These are phyloP conservation scores for Callaeas wilsoni DNA, from an alignment of 2,113 vertebrate species.

Conservation along the genomic window DNA sequence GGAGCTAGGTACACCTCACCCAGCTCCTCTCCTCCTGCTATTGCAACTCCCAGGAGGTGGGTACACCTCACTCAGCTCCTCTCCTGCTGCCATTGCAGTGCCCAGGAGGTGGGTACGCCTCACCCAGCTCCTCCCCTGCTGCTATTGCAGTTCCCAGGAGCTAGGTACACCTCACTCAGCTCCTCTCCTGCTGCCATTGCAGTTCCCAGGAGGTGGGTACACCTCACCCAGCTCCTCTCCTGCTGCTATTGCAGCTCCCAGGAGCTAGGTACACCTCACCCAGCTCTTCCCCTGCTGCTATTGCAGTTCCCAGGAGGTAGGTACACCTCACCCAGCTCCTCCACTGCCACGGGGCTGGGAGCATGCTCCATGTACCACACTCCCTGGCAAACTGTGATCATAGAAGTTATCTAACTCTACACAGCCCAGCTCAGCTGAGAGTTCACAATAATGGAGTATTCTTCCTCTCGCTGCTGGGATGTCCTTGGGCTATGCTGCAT, in stretches of 20 bases:
- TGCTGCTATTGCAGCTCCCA: not conserved
- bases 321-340: not conserved
- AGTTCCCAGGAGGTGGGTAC: not conserved
- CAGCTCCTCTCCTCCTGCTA: not conserved
- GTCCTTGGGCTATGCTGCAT: not conserved
- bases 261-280: not conserved
- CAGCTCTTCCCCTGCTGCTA: not conserved
- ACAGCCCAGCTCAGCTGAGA: not conserved
- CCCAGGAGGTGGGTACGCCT: not conserved
- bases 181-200: not conserved
- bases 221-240: not conserved
- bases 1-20: not conserved
- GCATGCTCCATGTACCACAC: not conserved
- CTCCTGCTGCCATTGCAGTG: rapidly evolving
- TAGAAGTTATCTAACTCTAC: not conserved
- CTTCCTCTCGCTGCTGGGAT: not conserved
- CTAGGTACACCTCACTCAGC: not conserved
- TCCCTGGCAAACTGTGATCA: not conserved
- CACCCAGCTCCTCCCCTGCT: not conserved
- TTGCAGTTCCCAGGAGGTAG: not conserved
- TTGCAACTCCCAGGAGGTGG: not conserved
- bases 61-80: not conserved
- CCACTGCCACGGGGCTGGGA: not conserved
- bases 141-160: not conserved
- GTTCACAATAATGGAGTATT: not conserved